A percentile compares a stretch with the other conserved stretches of the same genome.
These are phyloP conservation scores for Conus ventricosus DNA, from an alignment of 1,140 invertebrate species.

Conservation along the genomic window DNA sequence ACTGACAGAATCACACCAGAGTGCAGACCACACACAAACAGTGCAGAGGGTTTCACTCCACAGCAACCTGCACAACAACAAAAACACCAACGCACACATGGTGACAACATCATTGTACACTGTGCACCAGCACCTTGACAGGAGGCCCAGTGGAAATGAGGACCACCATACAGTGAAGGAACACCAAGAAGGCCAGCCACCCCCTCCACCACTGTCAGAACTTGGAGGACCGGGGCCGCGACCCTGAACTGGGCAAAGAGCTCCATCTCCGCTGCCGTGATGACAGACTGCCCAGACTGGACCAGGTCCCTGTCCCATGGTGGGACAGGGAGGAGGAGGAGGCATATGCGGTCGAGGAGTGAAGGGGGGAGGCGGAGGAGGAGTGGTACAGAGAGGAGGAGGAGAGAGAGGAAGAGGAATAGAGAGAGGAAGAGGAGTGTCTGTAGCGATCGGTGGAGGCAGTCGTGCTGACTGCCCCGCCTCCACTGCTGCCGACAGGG, in stretches of 20 bases:
- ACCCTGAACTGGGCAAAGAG: constrained; percentile 25
- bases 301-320: background rate
- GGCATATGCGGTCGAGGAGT: background rate
- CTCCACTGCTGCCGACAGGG: background rate
- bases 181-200: background rate
- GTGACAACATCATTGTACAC: background rate
- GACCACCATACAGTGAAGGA: background rate
- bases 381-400: constrained; percentile 1
- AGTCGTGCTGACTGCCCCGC: background rate
- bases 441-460: constrained; percentile 13
- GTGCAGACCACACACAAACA: too few relatives aligned
- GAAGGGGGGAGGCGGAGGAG: constrained; percentile 15
- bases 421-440: background rate
- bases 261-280: constrained; percentile 25
- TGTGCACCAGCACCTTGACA: background rate
- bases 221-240: constrained; percentile 1
- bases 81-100: too few relatives aligned
- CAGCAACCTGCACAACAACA: too few relatives aligned
- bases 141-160: too few relatives aligned
- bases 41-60: too few relatives aligned
- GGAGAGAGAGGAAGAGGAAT: background rate
- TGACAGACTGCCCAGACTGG: background rate
- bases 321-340: background rate
- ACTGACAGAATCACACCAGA: too few relatives aligned
- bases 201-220: background rate